phyloP scores from a whole-genome alignment of 1,140 invertebrate species.

The Drosophila pruinosa region DNA sequence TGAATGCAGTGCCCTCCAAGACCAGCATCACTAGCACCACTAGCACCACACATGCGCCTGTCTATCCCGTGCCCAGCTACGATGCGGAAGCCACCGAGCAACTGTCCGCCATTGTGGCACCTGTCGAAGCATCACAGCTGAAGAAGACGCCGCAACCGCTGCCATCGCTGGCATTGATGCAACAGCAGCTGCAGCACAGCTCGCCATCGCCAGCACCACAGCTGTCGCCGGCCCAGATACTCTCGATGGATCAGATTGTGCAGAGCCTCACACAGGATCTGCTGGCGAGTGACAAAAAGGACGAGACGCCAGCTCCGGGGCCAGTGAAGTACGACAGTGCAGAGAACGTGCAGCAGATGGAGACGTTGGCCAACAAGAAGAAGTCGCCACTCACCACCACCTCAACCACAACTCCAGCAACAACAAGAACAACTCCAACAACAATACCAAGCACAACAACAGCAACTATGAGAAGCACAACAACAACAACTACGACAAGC shows the following conservation, averaged over 20 bases:
- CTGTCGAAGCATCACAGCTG: slow-evolving; percentile 9
- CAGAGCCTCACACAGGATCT: slow-evolving; percentile 63
- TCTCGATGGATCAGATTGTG: slow-evolving; percentile 73
- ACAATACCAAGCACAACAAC: slow-evolving; percentile 11
- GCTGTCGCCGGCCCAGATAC: slow-evolving; percentile 56
- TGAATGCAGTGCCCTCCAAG: slow-evolving; percentile 33
- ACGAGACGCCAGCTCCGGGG: slow-evolving; percentile 1
- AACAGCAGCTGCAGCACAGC: slow-evolving; percentile 55
- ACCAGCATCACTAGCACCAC: slow-evolving; percentile 33
- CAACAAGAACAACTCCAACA: not conserved
- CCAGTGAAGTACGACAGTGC: slow-evolving; percentile 60
- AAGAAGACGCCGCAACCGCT: slow-evolving; percentile 56
- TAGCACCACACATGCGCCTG: slow-evolving; percentile 42
- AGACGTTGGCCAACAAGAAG: slow-evolving; percentile 49
- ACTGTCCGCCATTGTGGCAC: slow-evolving; percentile 10
- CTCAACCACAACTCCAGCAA: not conserved
- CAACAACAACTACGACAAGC: not conserved
- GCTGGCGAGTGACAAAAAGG: slow-evolving; percentile 34
- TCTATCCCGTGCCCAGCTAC: slow-evolving; percentile 69
- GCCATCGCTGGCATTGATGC: slow-evolving; percentile 57
- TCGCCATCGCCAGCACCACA: slow-evolving; percentile 56
- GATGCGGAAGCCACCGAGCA: slow-evolving; percentile 30
- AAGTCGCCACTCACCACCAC: slow-evolving; percentile 27
- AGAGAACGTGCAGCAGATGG: slow-evolving; percentile 42
- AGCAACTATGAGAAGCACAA: not conserved